These are phyloP conservation scores for Porites rus DNA, from an alignment of 92 coral and sea anemone genomes.

Conservation along the genomic window DNA sequence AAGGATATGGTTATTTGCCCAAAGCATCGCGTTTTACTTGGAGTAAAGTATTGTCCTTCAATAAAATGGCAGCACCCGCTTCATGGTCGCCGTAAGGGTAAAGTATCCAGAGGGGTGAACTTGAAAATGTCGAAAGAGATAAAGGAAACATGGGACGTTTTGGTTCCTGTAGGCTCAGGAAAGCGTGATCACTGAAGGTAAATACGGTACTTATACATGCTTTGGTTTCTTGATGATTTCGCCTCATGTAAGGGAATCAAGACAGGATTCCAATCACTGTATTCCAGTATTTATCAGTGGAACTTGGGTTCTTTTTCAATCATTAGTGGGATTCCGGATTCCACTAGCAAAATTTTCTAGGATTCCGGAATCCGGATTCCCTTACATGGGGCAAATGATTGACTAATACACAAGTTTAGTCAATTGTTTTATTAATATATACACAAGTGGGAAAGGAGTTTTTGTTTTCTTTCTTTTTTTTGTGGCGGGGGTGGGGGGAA, in stretches of 20 bases:
- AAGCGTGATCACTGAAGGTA: not conserved
- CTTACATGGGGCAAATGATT: too few relatives aligned
- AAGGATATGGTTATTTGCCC: constrained; percentile 29
- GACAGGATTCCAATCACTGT: constrained; percentile 7
- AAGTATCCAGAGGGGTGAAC: constrained; percentile 3
- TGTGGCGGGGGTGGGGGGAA: not conserved
- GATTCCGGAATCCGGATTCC: too few relatives aligned
- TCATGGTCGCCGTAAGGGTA: constrained; percentile 24
- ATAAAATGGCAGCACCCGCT: constrained; percentile 23
- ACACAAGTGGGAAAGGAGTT: constrained; percentile 7
- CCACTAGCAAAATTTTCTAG: too few relatives aligned
- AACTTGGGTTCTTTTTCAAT: too few relatives aligned
- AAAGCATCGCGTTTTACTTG: constrained; percentile 24
- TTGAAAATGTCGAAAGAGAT: constrained; percentile 23
- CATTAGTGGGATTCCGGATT: too few relatives aligned
- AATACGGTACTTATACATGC: constrained; percentile 2
- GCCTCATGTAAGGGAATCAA: constrained; percentile 19
- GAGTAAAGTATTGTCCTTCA: constrained; percentile 15
- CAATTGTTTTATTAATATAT: constrained; percentile 6
- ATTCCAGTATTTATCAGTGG: not conserved
- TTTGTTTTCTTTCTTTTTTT: not conserved
- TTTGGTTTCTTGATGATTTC: not conserved
- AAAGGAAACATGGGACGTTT: constrained; percentile 21
- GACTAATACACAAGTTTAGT: constrained; percentile 1
- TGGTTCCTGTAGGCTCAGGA: constrained; percentile 41